Base-by-base conservation (phyloP, 2,113 vertebrate genomes). In the Hippolais icterina region DNA sequence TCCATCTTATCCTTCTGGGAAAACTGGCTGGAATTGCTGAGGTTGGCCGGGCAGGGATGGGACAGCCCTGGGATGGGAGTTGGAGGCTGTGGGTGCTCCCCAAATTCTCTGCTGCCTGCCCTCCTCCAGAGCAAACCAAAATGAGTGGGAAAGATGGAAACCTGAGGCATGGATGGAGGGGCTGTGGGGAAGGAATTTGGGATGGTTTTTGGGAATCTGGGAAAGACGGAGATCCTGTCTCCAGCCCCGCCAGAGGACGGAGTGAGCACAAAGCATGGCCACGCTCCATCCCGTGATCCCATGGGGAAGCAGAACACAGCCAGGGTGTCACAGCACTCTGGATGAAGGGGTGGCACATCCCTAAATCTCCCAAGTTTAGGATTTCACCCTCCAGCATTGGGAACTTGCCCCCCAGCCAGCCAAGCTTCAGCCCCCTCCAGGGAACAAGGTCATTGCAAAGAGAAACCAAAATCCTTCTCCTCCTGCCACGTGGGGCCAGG, bases 361-460 rank as follows among this genome's bases (percentile, higher is more conserved):
- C 2, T 41, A 93, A 81, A 24, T 46, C 84, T 94, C 96, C 92
- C 86, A 86, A 53, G 65, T 90, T 61, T 82, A 96, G 98, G 98
- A 98, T 98, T 98, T 97, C 95, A 98, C 92, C 98, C 98, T 98
- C 97, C 96, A 97, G 97, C 89, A 98, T 98, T 87, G 63, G 46
- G 47, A 94, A 98, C 98, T 98, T 97, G 97, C 98, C 97, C 98
- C 95, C 98, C 98, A 97, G 98, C 98, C 88, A 90, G 98, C 97
- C 46, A 91, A 98, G 97, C 95, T 95, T 98, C 92, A 97, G 98
- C 98, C 98, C 98, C 98, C 98, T 98, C 95, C 96, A 95, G 98
- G 81, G 68, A 97, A 97, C 98, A 98, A 98, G 98, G 98, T 98
- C 98, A 98, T 97, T 97, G 59, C 97, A 94, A 97, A 99, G 98